Evolutionary conservation across 37 sponge, comb jelly and placozoan genomes (phyloP), one percentile per base, ranked within the genome.

Genomic region (Beroe forskalii): DNA sequence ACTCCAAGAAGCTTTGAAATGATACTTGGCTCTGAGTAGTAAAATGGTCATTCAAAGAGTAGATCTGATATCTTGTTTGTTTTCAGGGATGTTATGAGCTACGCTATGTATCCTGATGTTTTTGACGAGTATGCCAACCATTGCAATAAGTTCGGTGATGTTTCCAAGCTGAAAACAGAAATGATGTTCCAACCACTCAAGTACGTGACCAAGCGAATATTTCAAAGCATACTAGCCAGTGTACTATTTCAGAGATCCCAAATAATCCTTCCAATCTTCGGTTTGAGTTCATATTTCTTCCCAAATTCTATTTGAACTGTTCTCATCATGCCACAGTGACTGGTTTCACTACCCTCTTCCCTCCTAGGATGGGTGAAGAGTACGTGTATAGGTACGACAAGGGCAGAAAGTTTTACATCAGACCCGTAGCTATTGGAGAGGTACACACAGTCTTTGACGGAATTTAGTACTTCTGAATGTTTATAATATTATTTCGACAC

Each of bases 61-160:
- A 55, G 60, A 20, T 17, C 60, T 20, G 60, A 9, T 55, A 55
- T 9, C 60, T 55, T 17, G n/a, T n/a, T n/a, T n/a, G n/a, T n/a
- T 33, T 36, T 72, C 86, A 80, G 86, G 60, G 86, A 80, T 42
- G 86, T 80, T 0, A 80, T 80, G 86, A 80, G 86, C 60, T 80
- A 80, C 60, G 86, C 86, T 0, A 80, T 80, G 86, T 80, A 80
- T 44, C 86, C 86, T 22, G 86, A 32, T 23, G 86, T 80, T 4
- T 80, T 80, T 80, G 86, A 80, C 20, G 86, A 80, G 86, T 80
- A n/a, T 22, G 86, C 86, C 19, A 20, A 1, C 2, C 86, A 80
- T 30, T 44, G 37, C 30, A 80, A 80, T 24, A 80, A 6, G 55
- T 80, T 27, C 55, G 86, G 86, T 2, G 86, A 80, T 38, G 55